Evolutionary conservation across 1,140 invertebrate genomes (phyloP).

Genomic region (Ylistrum balloti): DNA sequence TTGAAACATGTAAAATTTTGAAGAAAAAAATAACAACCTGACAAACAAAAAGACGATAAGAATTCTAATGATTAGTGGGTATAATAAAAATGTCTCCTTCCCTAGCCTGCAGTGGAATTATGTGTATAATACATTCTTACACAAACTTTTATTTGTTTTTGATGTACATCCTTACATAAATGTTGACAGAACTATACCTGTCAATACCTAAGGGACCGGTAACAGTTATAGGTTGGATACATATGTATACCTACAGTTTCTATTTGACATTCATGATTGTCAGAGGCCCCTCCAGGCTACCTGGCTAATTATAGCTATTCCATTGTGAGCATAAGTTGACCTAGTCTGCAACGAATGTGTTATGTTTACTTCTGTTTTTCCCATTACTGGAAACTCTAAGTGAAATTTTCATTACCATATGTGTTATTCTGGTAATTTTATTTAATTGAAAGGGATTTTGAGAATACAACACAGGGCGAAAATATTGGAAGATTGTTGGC

Average conservation of each 20-base stretch:
- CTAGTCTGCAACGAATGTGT: no score
- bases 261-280: background rate
- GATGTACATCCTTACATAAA: constrained; percentile 35
- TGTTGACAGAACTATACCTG: constrained; percentile 1
- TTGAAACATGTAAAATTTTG: no score
- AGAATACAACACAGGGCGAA: background rate
- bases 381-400: no score
- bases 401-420: no score
- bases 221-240: background rate
- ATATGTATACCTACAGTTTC: background rate
- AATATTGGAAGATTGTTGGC: background rate
- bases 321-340: no score
- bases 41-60: no score
- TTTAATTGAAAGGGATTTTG: background rate
- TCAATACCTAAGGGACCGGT: background rate
- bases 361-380: no score
- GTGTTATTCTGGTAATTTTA: background rate
- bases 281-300: background rate
- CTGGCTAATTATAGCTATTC: no score
- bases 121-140: background rate
- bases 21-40: no score
- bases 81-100: no score
- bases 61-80: no score
- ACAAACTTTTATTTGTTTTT: background rate
- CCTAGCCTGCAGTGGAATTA: background rate